A percentile compares a stretch with the other conserved stretches of the same genome.
These are phyloP conservation scores for Auanema freiburgensis DNA, from an alignment of 2,888 invertebrate genomes.

Conservation along the genomic window DNA sequence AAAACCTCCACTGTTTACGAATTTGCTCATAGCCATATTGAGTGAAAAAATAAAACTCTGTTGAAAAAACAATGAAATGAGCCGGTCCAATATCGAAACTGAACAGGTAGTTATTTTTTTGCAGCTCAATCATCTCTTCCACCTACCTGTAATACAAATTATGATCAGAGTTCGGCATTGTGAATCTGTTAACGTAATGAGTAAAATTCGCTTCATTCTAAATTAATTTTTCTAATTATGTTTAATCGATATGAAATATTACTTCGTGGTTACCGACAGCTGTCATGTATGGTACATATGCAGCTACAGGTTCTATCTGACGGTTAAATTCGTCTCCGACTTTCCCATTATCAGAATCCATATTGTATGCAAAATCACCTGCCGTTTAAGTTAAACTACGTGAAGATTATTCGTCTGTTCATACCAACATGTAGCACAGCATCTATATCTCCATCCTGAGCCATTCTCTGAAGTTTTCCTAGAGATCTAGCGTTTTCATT, in stretches of 20 bases:
- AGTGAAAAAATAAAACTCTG: slow-evolving; percentile 90
- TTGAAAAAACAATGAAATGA: slow-evolving; percentile 87
- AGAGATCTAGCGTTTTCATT: slow-evolving; percentile 82
- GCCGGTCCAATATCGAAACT: slow-evolving; percentile 86
- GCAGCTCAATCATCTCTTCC: too few relatives aligned
- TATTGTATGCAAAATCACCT: slow-evolving; percentile 92
- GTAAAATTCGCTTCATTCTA: slow-evolving; percentile 72
- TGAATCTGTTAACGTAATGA: slow-evolving; percentile 86
- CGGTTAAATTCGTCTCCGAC: slow-evolving; percentile 91
- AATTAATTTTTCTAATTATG: background rate
- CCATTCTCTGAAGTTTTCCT: slow-evolving; percentile 80
- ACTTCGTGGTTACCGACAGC: slow-evolving; percentile 74
- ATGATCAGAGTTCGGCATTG: slow-evolving; percentile 75
- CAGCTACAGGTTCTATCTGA: slow-evolving; percentile 81
- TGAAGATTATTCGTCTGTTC: background rate
- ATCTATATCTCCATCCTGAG: slow-evolving; percentile 72
- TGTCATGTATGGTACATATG: slow-evolving; percentile 81
- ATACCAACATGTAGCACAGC: slow-evolving; percentile 63
- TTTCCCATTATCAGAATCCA: slow-evolving; percentile 78
- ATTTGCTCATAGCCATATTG: slow-evolving; percentile 80
- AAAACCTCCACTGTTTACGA: slow-evolving; percentile 58
- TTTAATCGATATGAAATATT: background rate
- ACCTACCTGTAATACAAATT: slow-evolving; percentile 62
- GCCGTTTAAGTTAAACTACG: slow-evolving; percentile 9
- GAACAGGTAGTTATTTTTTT: slow-evolving; percentile 32